A percentile compares a stretch with the other conserved stretches of the same genome.
phyloP scores from a whole-genome alignment of 2,888 invertebrate genomes.

The Spisula solida region DNA sequence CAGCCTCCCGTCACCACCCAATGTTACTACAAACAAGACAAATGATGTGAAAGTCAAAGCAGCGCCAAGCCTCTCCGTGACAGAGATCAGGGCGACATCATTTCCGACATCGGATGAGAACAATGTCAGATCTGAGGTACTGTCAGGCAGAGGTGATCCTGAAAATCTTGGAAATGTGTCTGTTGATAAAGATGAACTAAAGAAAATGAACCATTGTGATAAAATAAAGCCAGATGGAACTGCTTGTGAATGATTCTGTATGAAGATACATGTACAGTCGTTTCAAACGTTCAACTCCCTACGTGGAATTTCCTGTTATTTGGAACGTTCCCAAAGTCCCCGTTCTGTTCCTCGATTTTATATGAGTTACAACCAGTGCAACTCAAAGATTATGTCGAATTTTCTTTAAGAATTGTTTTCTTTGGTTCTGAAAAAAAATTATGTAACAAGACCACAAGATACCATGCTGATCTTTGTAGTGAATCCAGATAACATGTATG shows the following conservation, averaged over 20 bases:
- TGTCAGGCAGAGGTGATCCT: neutral
- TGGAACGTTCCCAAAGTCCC: no score
- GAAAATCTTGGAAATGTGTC: neutral
- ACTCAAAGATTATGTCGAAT: no score
- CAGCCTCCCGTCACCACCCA: neutral
- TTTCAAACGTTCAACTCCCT: no score
- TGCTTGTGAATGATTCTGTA: neutral
- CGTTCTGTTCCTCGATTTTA: no score
- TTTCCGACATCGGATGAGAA: conserved; percentile 7
- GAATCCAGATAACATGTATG: no score
- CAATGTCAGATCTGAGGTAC: neutral
- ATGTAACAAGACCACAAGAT: no score
- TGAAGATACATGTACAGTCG: no score
- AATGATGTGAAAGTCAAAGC: neutral
- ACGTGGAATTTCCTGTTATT: no score
- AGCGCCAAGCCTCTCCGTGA: neutral
- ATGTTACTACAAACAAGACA: neutral
- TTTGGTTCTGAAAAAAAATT: no score
- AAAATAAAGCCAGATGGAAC: neutral
- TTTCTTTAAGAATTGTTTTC: no score
- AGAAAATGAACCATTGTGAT: neutral
- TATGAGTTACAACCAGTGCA: no score
- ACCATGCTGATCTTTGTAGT: no score
- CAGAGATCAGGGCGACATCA: conserved; percentile 1
- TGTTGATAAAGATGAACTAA: neutral